Conservation (phyloP, 2,888 invertebrate species). For the Cremastinae sp. region DNA sequence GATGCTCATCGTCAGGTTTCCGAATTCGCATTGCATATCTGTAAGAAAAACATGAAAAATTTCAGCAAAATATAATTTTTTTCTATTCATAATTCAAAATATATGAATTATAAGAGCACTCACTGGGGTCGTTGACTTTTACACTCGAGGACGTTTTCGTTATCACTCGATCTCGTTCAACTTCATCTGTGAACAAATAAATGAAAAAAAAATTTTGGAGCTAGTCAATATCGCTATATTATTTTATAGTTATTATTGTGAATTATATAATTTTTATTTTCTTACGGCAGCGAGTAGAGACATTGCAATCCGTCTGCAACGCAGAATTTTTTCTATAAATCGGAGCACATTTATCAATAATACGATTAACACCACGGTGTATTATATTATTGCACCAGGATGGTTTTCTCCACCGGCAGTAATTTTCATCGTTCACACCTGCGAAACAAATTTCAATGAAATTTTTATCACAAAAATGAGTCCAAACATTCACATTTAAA, state of each 20-base stretch:
- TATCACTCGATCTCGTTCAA: too few species aligned
- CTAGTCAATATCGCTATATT: too few species aligned
- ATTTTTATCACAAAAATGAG: neutral
- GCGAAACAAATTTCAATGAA: neutral
- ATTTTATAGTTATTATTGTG: too few species aligned
- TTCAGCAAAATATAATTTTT: neutral
- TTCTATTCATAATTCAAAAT: too few species aligned
- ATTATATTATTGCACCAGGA: slow-evolving; percentile 9
- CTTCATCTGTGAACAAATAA: too few species aligned
- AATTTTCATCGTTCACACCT: slow-evolving; percentile 16
- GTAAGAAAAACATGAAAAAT: neutral
- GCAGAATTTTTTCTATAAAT: neutral
- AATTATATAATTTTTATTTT: neutral
- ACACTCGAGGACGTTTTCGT: too few species aligned
- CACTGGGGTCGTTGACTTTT: too few species aligned
- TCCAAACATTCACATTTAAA: neutral
- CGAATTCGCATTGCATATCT: slow-evolving; percentile 59
- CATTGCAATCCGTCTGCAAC: slow-evolving; percentile 3
- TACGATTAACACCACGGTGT: neutral
- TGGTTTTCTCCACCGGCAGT: slow-evolving; percentile 6
- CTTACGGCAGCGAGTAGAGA: neutral
- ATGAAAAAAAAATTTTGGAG: too few species aligned
- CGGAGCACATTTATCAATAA: neutral
- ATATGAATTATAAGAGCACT: too few species aligned
- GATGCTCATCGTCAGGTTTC: slow-evolving; percentile 56